phyloP scores from a whole-genome alignment of 2,888 invertebrate species.

The Cephus pulcher region DNA sequence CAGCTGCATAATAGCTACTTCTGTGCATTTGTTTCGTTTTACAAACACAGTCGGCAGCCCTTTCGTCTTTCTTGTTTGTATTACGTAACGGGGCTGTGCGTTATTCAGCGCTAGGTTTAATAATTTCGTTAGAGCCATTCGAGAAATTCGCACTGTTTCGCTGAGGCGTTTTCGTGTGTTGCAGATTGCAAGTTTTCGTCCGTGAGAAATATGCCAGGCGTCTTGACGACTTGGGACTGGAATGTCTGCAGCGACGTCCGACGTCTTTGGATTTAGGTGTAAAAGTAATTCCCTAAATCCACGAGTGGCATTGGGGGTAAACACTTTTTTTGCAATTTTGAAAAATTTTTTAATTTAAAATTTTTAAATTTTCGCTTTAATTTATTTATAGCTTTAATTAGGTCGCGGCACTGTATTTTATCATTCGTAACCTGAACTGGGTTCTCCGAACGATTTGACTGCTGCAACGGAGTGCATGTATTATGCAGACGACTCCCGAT shows the following conservation, averaged over 20 bases:
- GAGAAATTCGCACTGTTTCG: background rate
- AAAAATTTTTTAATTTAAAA: background rate
- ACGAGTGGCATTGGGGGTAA: background rate
- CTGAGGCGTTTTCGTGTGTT: background rate
- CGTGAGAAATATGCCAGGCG: background rate
- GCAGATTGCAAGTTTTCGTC: background rate
- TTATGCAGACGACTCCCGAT: background rate
- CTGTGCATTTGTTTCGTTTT: background rate
- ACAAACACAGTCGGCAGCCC: background rate
- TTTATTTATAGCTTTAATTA: background rate
- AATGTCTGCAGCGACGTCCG: background rate
- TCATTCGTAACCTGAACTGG: background rate
- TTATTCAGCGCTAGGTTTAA: background rate
- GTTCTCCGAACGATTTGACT: background rate
- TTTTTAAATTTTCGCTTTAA: background rate
- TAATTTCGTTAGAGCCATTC: background rate
- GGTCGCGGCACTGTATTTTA: background rate
- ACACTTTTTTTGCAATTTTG: background rate
- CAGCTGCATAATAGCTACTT: background rate
- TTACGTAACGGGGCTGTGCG: background rate
- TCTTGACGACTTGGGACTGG: background rate
- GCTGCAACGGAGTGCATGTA: background rate
- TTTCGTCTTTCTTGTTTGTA: background rate
- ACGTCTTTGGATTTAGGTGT: background rate
- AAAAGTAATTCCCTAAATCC: background rate